phyloP scores from a whole-genome alignment of 2,888 invertebrate genomes.

The Thereva unica region DNA sequence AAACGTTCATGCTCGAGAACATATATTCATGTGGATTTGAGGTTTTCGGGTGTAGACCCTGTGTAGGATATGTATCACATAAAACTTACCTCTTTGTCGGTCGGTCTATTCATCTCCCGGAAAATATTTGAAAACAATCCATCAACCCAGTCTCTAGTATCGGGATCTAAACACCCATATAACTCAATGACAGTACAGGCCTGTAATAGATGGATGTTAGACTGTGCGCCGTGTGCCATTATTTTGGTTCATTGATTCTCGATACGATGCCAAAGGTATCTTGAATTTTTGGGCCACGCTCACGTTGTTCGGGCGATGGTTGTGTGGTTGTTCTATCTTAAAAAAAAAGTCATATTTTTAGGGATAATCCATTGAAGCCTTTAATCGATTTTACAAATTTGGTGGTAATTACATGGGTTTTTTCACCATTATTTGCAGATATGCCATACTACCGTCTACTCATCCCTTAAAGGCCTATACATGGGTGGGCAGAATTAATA shows the following conservation, averaged over 20 bases:
- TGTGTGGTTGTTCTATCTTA: no score
- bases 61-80: constrained; percentile 9
- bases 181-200: constrained; percentile 87
- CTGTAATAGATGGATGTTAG: constrained; percentile 52
- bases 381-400: no score
- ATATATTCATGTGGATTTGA: constrained; percentile 1
- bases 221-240: constrained; percentile 23
- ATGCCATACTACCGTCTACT: no score
- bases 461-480: no score
- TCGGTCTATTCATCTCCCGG: constrained; percentile 83
- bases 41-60: neutral
- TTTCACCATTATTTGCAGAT: no score
- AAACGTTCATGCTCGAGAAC: neutral
- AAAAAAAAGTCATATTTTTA: no score
- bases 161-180: constrained; percentile 84
- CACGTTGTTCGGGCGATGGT: no score
- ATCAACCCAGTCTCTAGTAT: constrained; percentile 90
- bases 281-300: neutral
- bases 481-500: no score
- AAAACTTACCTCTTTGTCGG: constrained; percentile 56
- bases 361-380: no score
- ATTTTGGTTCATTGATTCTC: constrained; percentile 35
- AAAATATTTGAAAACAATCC: constrained; percentile 90
- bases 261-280: constrained; percentile 24
- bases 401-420: no score